These are phyloP conservation scores for Heteromyza rotundicornis DNA, from an alignment of 2,888 invertebrate species.

Conservation along the genomic window DNA sequence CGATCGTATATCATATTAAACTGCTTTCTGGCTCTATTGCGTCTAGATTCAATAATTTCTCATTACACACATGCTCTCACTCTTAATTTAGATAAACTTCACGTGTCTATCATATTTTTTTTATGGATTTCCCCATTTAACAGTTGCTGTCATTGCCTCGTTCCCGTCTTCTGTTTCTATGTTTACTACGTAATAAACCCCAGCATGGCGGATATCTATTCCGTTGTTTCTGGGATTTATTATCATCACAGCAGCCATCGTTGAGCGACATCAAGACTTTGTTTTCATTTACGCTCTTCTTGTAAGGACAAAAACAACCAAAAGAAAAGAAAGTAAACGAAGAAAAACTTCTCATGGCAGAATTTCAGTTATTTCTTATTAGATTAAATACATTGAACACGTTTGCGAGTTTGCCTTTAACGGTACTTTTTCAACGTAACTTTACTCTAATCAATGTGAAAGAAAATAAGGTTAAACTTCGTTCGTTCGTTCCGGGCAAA, in stretches of 20 bases:
- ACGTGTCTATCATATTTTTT: not conserved
- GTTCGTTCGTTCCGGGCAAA: slow-evolving; percentile 21
- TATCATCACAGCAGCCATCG: no score
- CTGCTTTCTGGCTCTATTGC: not conserved
- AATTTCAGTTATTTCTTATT: slow-evolving; percentile 36
- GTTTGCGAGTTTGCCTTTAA: slow-evolving; percentile 18
- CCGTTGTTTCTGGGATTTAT: no score
- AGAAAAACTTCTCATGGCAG: slow-evolving; percentile 30
- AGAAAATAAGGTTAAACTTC: slow-evolving; percentile 3
- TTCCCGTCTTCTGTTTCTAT: no score
- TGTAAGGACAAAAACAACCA: slow-evolving; percentile 8
- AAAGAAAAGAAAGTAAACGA: slow-evolving; percentile 30
- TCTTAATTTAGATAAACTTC: not conserved
- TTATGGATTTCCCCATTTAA: not conserved
- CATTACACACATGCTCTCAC: not conserved
- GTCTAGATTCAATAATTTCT: not conserved
- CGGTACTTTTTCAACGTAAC: no score
- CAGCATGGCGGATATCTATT: no score
- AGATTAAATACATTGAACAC: slow-evolving; percentile 52
- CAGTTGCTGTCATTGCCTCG: not conserved
- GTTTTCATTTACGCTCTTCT: no score
- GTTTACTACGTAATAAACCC: not conserved
- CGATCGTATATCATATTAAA: no score
- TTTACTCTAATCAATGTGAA: not conserved
- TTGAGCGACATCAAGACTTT: no score